A percentile compares a stretch with the other conserved stretches of the same genome.
These are phyloP conservation scores for Genyomyrus donnyi DNA, from an alignment of 2,113 vertebrate genomes.

Conservation along the genomic window DNA sequence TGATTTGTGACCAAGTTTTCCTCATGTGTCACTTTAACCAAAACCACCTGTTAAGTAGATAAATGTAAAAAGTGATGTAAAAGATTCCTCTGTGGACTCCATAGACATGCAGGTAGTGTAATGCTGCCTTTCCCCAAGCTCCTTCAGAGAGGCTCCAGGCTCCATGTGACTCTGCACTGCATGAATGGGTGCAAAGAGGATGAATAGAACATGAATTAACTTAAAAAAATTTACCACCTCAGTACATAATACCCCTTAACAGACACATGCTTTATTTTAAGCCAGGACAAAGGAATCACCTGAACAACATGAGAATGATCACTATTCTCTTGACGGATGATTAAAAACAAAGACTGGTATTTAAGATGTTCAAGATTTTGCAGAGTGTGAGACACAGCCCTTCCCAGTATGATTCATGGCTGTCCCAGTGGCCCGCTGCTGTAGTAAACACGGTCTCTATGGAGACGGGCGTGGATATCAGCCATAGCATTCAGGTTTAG, in stretches of 20 bases:
- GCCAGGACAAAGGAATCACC: not conserved
- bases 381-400: not conserved
- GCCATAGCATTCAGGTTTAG: not conserved
- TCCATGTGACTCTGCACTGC: not conserved
- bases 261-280: not conserved
- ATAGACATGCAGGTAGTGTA: not conserved
- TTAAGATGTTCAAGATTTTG: not conserved
- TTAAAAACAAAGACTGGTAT: not conserved
- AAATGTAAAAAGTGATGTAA: not conserved
- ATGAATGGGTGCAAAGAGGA: not conserved
- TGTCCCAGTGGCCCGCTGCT: conserved; percentile 2
- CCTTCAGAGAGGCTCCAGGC: not conserved
- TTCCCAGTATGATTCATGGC: not conserved
- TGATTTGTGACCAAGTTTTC: no score
- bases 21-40: not conserved
- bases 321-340: not conserved
- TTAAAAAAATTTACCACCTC: not conserved
- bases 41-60: not conserved
- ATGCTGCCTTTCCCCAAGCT: not conserved
- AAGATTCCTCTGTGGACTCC: not conserved
- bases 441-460: conserved; percentile 26
- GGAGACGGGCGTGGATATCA: not conserved
- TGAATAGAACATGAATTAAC: not conserved
- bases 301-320: not conserved
- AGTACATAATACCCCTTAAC: not conserved